Evolutionary conservation across 2,888 invertebrate genomes (phyloP).

Genomic region (Lasioglossum morio): DNA sequence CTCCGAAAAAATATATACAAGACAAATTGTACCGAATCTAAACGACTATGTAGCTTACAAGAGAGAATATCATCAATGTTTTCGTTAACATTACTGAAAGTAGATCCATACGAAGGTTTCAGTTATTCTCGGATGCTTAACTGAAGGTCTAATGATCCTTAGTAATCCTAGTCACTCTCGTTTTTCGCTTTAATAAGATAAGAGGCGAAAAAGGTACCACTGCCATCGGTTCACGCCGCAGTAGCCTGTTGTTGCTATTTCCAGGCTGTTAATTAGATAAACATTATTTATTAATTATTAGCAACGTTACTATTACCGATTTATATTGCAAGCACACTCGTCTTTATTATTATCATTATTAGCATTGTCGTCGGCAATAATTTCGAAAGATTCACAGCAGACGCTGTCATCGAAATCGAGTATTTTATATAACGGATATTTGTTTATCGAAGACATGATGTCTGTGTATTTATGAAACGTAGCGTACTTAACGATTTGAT

Average conservation of each 20-base stretch:
- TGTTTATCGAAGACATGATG: neutral
- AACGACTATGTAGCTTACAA: neutral
- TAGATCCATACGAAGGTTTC: conserved; percentile 12
- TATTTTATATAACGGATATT: neutral
- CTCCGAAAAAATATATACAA: neutral
- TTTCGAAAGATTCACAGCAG: neutral
- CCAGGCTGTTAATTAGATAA: conserved; percentile 65
- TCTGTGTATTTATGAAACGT: neutral
- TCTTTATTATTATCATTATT: conserved; percentile 21
- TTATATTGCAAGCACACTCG: conserved; percentile 32
- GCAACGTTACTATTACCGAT: conserved; percentile 28
- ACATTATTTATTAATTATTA: conserved; percentile 60
- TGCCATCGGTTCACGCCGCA: conserved; percentile 63
- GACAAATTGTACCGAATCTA: neutral
- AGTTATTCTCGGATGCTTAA: conserved; percentile 30
- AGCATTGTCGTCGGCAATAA: conserved; percentile 21
- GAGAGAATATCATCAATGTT: neutral
- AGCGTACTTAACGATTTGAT: neutral
- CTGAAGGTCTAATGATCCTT: conserved; percentile 45
- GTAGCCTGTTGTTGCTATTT: conserved; percentile 51
- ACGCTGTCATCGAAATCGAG: conserved; percentile 16
- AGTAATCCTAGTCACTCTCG: conserved; percentile 66
- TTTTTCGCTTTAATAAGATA: conserved; percentile 56
- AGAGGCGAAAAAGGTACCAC: conserved; percentile 57
- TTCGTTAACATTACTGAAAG: neutral